Conservation (phyloP, 2,888 invertebrate species). For the Tachystola acroxantha region DNA sequence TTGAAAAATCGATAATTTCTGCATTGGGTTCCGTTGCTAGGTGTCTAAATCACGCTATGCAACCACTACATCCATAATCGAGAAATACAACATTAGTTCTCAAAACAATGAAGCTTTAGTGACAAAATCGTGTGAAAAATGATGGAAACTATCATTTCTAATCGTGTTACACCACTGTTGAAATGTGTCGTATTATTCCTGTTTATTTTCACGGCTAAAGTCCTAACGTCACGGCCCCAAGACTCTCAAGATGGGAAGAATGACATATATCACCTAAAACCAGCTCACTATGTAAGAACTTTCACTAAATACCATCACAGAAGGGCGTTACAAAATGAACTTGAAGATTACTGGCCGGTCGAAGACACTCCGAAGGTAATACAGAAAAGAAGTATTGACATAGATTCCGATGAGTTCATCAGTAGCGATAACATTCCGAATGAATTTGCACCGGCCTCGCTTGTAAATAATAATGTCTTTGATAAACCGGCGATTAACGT, state of each 20-base stretch:
- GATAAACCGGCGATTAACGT: slow-evolving; percentile 35
- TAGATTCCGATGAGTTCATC: slow-evolving; percentile 43
- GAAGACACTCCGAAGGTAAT: slow-evolving; percentile 38
- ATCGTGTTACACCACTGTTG: slow-evolving; percentile 60
- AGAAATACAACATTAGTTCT: slow-evolving; percentile 11
- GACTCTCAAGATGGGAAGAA: slow-evolving; percentile 49
- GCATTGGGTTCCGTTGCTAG: slow-evolving; percentile 52
- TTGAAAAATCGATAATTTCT: slow-evolving; percentile 53
- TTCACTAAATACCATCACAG: slow-evolving; percentile 71
- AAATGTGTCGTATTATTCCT: slow-evolving; percentile 66
- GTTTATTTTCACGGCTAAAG: slow-evolving; percentile 70
- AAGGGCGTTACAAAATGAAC: slow-evolving; percentile 51
- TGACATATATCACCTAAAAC: slow-evolving; percentile 55
- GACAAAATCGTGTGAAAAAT: background rate
- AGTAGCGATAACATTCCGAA: slow-evolving; percentile 11
- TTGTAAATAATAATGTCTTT: slow-evolving; percentile 33
- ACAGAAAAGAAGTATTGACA: slow-evolving; percentile 48
- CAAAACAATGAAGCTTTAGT: background rate
- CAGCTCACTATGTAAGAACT: slow-evolving; percentile 62
- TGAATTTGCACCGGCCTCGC: slow-evolving; percentile 32
- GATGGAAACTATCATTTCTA: slow-evolving; percentile 58
- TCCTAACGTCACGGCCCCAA: slow-evolving; percentile 62
- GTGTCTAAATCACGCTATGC: slow-evolving; percentile 29
- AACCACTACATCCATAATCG: slow-evolving; percentile 18
- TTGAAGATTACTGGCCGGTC: slow-evolving; percentile 42